Base-by-base conservation (phyloP, 2,113 vertebrate genomes). In the Ictalurus punctatus region DNA sequence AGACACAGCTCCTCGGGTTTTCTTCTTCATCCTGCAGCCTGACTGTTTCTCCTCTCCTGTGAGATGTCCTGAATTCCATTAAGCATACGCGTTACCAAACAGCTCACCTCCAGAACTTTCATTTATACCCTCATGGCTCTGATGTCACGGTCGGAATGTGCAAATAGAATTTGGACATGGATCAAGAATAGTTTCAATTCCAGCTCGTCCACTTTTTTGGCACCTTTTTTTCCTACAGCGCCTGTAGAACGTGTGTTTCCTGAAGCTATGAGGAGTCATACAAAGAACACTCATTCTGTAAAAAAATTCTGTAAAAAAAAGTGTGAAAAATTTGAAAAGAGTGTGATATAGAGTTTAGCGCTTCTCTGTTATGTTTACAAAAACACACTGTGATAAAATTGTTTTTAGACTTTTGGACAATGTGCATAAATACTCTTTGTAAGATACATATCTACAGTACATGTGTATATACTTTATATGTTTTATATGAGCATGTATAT, bases 91-190 rank as follows among this genome's bases (percentile, higher is more conserved):
- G 56, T 86, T 83, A 79, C 61, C 69, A 78, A 30, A 59, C 58
- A 40, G 58, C 48, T 74, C 59, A 40, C 78, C 87, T 69, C 54
- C 56, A 14, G 44, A 54, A 17, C 65, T 67, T 90, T 83, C 84
- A 83, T 90, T 91, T 91, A 92, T 89, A 90, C 83, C 84, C 83
- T 82, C 87, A 71, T 7, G 48, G 30, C 85, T 83, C 81, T 92
- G 92, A 91, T 90, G 92, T 91, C 90, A 92, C 76, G 83, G 89
- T 40, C 82, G 44, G 74, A 83, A 52, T 88, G 81, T 83, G 88
- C 79, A 92, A 90, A 89, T 52, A 90, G 80, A 56, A 84, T 74
- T 59, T 91, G 89, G 84, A 90, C 65, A 21, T 21, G 73, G 88
- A 90, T 88, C 86, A 88, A 78, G 89, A 89, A 89, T 89, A 79